Conservation (phyloP, 2,113 vertebrate species). For the Limanda limanda region DNA sequence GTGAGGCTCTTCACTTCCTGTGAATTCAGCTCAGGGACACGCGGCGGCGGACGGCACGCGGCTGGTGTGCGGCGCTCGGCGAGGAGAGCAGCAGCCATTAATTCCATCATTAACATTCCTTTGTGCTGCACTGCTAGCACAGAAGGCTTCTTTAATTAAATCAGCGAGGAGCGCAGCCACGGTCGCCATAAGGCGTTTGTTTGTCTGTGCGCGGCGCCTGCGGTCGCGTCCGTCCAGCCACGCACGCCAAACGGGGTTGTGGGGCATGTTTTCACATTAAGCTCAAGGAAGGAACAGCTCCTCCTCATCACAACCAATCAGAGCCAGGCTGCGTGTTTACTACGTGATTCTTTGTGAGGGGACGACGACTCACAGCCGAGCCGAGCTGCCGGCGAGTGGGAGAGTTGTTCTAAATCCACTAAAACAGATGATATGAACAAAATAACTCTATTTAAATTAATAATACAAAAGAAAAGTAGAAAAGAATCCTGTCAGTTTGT, state of each 20-base stretch:
- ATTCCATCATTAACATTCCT: conserved; percentile 70
- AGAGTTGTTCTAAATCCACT: too few species aligned
- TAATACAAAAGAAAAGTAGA: not conserved
- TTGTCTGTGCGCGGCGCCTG: conserved; percentile 42
- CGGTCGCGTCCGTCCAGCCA: conserved; percentile 37
- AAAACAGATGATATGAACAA: too few species aligned
- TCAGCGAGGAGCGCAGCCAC: conserved; percentile 62
- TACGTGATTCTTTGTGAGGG: conserved; percentile 60
- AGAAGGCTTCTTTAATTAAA: conserved; percentile 78
- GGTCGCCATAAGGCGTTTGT: conserved; percentile 70
- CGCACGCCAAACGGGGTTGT: conserved; percentile 41
- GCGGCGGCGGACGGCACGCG: not conserved
- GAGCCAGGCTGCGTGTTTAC: conserved; percentile 44
- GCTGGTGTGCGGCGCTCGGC: conserved; percentile 47
- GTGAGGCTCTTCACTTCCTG: conserved; percentile 2
- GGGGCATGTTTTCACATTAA: conserved; percentile 72
- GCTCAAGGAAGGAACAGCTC: conserved; percentile 72
- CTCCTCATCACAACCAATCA: conserved; percentile 73
- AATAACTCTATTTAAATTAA: too few species aligned
- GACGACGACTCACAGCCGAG: not conserved
- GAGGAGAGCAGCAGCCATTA: conserved; percentile 61
- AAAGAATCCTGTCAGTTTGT: too few species aligned
- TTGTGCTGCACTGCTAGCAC: conserved; percentile 52
- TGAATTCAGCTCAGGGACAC: conserved; percentile 55
- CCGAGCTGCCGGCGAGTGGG: conserved; percentile 19